phyloP scores from a whole-genome alignment of 2,113 vertebrate genomes.

The Stictonetta naevosa region DNA sequence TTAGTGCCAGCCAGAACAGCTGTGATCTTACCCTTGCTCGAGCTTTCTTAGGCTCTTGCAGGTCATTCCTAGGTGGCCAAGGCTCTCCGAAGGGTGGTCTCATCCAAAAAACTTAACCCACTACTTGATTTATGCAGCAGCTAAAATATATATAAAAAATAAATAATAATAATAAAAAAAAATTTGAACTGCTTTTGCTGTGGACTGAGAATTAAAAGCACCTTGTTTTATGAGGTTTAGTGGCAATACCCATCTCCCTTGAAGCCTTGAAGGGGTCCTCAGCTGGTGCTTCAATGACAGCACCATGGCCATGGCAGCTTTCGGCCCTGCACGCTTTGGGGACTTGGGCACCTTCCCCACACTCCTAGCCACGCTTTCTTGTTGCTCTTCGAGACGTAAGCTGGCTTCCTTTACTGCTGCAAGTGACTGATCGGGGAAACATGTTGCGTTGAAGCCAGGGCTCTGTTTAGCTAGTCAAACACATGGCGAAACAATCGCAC shows the following conservation, averaged over 20 bases:
- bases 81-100: not conserved
- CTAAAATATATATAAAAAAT: not conserved
- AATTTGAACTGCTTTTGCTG: not conserved
- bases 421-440: not conserved
- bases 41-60: not conserved
- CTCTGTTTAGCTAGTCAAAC: constrained; percentile 47
- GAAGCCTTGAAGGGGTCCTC: not conserved
- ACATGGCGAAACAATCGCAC: constrained; percentile 62
- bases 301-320: not conserved
- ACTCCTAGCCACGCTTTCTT: not conserved
- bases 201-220: not conserved
- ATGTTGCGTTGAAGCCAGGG: constrained; percentile 24
- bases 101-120: not conserved
- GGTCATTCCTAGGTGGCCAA: not conserved
- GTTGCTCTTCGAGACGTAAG: not conserved
- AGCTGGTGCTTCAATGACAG: not conserved
- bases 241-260: not conserved
- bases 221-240: not conserved
- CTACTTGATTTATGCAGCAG: not conserved
- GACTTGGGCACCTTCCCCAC: not conserved
- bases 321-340: accelerated
- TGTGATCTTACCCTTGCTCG: not conserved
- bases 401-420: constrained; percentile 32
- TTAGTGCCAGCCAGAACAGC: constrained; percentile 18
- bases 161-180: not conserved